phyloP scores from a whole-genome alignment of 2,797 vertebrate genomes.

The Clarias fuscus region DNA sequence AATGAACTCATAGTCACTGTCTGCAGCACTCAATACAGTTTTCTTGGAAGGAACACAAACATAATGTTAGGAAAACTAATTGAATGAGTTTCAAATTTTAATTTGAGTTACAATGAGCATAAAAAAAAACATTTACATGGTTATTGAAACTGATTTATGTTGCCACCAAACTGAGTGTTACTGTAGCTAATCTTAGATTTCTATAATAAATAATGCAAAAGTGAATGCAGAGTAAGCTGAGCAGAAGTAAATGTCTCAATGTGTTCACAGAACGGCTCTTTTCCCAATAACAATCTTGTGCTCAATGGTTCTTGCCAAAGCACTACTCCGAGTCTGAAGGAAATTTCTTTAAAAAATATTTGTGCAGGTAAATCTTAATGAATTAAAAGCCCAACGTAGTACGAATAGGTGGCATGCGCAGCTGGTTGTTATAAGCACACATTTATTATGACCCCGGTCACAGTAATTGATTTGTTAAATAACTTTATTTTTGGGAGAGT shows the following conservation, averaged over 20 bases:
- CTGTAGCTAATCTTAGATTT: conserved; percentile 10
- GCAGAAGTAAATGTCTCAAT: background rate
- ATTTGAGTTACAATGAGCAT: background rate
- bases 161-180: background rate
- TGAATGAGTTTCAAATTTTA: background rate
- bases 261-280: background rate
- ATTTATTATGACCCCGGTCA: background rate
- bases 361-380: background rate
- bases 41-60: background rate
- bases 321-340: background rate
- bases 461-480: background rate
- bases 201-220: background rate
- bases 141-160: background rate
- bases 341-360: background rate
- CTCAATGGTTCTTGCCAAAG: background rate
- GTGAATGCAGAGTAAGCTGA: background rate
- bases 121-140: too few species aligned
- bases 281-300: background rate
- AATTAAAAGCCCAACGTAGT: background rate
- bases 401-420: background rate
- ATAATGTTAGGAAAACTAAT: background rate
- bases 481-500: background rate
- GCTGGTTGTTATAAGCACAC: background rate
- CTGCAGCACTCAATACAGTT: background rate
- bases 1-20: background rate